phyloP scores from a whole-genome alignment of 1,140 invertebrate genomes.

The Philopotamus ludificatus region DNA sequence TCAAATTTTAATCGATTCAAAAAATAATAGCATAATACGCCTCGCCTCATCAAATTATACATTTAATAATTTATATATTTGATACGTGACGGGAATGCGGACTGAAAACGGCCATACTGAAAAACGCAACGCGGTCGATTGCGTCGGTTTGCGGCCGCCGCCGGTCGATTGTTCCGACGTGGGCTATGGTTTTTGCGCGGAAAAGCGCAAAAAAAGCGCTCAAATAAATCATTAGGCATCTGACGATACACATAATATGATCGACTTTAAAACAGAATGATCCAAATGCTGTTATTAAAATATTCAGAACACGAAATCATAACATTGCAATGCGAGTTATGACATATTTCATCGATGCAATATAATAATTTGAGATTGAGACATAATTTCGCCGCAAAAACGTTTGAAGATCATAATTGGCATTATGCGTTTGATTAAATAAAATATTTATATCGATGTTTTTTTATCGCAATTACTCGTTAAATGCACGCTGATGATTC shows the following conservation, averaged over 20 bases:
- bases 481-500: not conserved
- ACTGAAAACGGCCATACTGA: not conserved
- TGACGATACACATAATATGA: not conserved
- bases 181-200: not conserved
- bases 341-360: not conserved
- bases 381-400: slow-evolving; percentile 4
- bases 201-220: not conserved
- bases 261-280: too few species aligned
- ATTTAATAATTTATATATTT: not conserved
- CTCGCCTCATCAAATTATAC: not conserved
- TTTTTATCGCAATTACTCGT: too few species aligned
- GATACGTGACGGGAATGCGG: too few species aligned
- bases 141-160: too few species aligned
- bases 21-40: not conserved
- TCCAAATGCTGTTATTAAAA: too few species aligned
- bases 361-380: not conserved
- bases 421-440: not conserved
- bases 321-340: slow-evolving; percentile 3
- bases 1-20: not conserved
- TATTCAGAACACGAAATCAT: not conserved
- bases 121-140: not conserved
- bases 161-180: slow-evolving; percentile 1
- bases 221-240: not conserved
- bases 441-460: not conserved
- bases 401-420: not conserved